Evolutionary conservation across 1,140 invertebrate species (phyloP).

Genomic region (Aphelenchoides fujianensis): DNA sequence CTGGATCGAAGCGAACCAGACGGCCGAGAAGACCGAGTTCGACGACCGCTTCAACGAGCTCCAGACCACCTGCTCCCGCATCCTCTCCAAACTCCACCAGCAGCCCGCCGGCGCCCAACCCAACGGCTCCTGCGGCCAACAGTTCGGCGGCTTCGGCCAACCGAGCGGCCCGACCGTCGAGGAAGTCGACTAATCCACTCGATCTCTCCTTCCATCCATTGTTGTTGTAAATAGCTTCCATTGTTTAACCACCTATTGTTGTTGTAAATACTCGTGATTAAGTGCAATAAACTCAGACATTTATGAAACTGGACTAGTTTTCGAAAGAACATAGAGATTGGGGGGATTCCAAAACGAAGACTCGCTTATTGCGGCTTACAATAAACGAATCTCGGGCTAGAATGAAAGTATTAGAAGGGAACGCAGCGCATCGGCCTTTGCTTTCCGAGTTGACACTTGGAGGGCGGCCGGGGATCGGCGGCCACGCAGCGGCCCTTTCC

Average conservation of each 20-base stretch:
- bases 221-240: background rate
- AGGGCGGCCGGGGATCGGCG: background rate
- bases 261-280: no score
- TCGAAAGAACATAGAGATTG: no score
- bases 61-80: slow-evolving; percentile 78
- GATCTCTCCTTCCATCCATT: background rate
- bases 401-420: no score
- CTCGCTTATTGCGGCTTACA: no score
- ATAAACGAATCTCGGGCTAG: no score
- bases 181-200: slow-evolving; percentile 85
- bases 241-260: no score
- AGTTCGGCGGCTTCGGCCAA: slow-evolving; percentile 63
- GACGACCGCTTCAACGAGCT: slow-evolving; percentile 83
- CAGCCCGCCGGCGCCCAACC: slow-evolving; percentile 62
- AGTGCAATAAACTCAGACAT: no score
- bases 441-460: background rate
- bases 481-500: slow-evolving; percentile 25
- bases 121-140: slow-evolving; percentile 62
- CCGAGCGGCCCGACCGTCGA: slow-evolving; percentile 81
- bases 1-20: slow-evolving; percentile 89
- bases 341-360: no score
- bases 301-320: no score
- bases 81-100: slow-evolving; percentile 67
- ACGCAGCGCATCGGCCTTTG: no score
- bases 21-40: slow-evolving; percentile 88